Conservation (phyloP, 2,888 invertebrate species). For the Dilophus febrilis region DNA sequence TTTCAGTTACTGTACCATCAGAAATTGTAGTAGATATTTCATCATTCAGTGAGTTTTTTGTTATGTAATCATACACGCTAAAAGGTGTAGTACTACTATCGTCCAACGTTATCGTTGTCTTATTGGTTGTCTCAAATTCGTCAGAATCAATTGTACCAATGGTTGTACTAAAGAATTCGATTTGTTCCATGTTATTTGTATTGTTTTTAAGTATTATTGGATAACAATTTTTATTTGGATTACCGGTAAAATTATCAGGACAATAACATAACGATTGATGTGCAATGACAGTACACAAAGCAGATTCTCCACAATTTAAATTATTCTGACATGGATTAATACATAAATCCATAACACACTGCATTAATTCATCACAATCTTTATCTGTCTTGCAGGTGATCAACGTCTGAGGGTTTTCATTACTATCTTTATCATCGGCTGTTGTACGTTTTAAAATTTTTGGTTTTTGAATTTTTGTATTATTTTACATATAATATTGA, state of each 20-base stretch:
- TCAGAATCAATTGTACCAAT: neutral
- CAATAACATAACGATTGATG: slow-evolving; percentile 49
- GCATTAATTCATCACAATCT: slow-evolving; percentile 28
- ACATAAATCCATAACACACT: slow-evolving; percentile 27
- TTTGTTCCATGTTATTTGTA: no score
- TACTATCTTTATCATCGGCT: slow-evolving; percentile 13
- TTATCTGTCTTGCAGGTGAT: slow-evolving; percentile 28
- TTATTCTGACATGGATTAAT: slow-evolving; percentile 27
- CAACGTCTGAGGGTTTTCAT: slow-evolving; percentile 12
- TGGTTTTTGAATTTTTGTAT: no score
- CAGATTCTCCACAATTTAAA: slow-evolving; percentile 24
- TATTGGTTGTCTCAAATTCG: neutral
- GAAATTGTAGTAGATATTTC: no score
- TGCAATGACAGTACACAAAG: slow-evolving; percentile 25
- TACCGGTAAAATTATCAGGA: slow-evolving; percentile 63
- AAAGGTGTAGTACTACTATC: neutral
- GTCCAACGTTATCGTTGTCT: neutral
- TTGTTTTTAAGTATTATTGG: slow-evolving; percentile 32
- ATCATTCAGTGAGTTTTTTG: no score
- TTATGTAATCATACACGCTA: no score
- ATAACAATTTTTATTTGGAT: slow-evolving; percentile 42
- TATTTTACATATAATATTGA: no score
- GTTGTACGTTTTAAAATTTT: no score
- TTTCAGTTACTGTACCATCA: neutral
- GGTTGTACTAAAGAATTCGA: no score